Evolutionary conservation across 2,888 invertebrate genomes (phyloP), one percentile per base, ranked within the genome.

Genomic region (Noctuana brunneofusca): DNA sequence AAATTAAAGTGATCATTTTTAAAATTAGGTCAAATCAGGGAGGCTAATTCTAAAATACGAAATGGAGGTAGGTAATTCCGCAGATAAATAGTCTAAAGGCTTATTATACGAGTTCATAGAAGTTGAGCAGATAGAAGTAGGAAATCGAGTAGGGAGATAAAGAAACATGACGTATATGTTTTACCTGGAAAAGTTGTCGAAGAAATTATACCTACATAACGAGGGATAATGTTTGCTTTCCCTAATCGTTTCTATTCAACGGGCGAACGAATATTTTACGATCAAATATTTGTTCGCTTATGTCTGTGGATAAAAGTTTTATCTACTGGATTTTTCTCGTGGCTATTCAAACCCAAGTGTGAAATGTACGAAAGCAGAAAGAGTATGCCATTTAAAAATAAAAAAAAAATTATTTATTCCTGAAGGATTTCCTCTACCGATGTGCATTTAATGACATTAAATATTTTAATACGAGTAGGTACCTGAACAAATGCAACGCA

Each of bases 161-260:
- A 24, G 2, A 8, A 32, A 32, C 9, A 32, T 32, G 2, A 32
- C 11, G 2, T 11, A 8, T 32, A 1, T 32, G 38, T 38, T 14
- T 2, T 38, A 38, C 38, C 38, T 38, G 38, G 6, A 38, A 38
- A 14, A 14, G 6, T 38, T 38, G 38, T 38, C 14, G 14, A 6
- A 38, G 38, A 38, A 27, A 38, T 38, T 38, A 38, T 38, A 38
- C 38, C 14, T 38, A 38, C 38, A 38, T 38, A 38, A 38, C 38
- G 14, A 38, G 38, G 38, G 14, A 38, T 38, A 38, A 38, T 38
- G 14, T 38, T 14, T 38, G 38, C 38, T 38, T 14, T 38, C 38
- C 38, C 38, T 38, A 3, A 38, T 38, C 38, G 14, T 38, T 38
- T 38, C 16, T 14, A 38, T 38, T 38, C 6, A 38, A 38, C 8